phyloP scores from a whole-genome alignment of 2,113 vertebrate species.

The Morphnarchus princeps region DNA sequence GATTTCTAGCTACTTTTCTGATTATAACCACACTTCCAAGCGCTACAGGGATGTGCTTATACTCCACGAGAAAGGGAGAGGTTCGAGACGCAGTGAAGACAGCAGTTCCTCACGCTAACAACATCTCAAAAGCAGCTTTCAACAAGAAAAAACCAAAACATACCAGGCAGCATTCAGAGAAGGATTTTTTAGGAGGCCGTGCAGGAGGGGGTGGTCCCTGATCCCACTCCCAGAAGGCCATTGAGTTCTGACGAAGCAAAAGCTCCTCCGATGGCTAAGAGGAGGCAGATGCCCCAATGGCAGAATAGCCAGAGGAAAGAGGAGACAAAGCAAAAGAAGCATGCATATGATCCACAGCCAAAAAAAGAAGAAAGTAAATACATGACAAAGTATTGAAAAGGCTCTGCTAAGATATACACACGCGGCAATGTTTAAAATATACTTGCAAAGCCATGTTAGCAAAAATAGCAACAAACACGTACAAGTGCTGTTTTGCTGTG shows the following conservation, averaged over 20 bases:
- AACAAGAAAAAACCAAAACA: slow-evolving; percentile 81
- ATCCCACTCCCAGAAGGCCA: slow-evolving; percentile 95
- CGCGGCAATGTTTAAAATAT: background rate
- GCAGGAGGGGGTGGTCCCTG: slow-evolving; percentile 82
- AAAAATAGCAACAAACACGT: background rate
- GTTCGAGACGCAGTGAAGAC: background rate
- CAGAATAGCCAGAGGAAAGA: slow-evolving; percentile 59
- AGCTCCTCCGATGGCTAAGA: slow-evolving; percentile 82
- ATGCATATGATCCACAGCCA: slow-evolving; percentile 74
- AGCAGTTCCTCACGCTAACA: background rate
- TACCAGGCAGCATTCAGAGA: slow-evolving; percentile 94
- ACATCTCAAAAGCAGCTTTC: slow-evolving; percentile 50
- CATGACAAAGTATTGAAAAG: slow-evolving; percentile 4
- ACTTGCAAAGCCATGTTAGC: background rate
- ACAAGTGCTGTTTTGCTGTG: slow-evolving; percentile 26
- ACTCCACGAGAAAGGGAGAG: background rate
- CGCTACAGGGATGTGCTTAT: background rate
- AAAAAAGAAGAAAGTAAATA: slow-evolving; percentile 38
- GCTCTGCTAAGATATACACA: background rate
- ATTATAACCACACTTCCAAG: slow-evolving; percentile 56
- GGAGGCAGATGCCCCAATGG: slow-evolving; percentile 59
- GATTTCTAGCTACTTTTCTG: background rate
- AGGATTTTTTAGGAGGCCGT: slow-evolving; percentile 93
- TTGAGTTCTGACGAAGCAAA: slow-evolving; percentile 87
- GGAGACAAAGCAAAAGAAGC: slow-evolving; percentile 71